A percentile compares a stretch with the other conserved stretches of the same genome.
These are phyloP conservation scores for Micromys minutus DNA, from an alignment of 2,113 vertebrate species.

Conservation along the genomic window DNA sequence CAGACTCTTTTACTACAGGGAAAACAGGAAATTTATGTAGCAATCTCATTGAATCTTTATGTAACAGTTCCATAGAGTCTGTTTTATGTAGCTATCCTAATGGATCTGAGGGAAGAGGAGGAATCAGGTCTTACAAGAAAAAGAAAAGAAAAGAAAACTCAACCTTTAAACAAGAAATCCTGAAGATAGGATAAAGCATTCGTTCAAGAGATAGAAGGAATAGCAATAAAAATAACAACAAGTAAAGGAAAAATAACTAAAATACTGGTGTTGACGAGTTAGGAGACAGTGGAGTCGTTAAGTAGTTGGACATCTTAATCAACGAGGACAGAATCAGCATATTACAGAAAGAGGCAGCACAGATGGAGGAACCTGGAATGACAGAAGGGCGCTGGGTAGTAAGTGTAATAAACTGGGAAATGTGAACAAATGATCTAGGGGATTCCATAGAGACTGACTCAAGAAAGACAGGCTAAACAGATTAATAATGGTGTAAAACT, in stretches of 20 bases:
- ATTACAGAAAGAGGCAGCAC: background rate
- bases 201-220: background rate
- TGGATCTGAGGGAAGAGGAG: background rate
- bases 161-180: background rate
- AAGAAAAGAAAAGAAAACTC: background rate
- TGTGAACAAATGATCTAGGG: background rate
- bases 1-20: background rate
- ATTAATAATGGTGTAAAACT: background rate
- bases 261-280: background rate
- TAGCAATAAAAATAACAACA: background rate
- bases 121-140: background rate
- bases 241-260: background rate
- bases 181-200: background rate
- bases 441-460: background rate
- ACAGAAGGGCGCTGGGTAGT: background rate
- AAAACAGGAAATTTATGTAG: background rate
- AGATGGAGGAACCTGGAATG: background rate
- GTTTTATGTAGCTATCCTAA: background rate
- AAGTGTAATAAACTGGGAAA: background rate
- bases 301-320: background rate
- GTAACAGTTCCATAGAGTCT: background rate
- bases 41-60: background rate
- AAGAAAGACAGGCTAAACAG: background rate
- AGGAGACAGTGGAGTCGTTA: conserved; percentile 10
- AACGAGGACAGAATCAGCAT: conserved; percentile 1